Base-by-base conservation (phyloP, 2,888 invertebrate genomes). In the Camptogramma bilineatum region DNA sequence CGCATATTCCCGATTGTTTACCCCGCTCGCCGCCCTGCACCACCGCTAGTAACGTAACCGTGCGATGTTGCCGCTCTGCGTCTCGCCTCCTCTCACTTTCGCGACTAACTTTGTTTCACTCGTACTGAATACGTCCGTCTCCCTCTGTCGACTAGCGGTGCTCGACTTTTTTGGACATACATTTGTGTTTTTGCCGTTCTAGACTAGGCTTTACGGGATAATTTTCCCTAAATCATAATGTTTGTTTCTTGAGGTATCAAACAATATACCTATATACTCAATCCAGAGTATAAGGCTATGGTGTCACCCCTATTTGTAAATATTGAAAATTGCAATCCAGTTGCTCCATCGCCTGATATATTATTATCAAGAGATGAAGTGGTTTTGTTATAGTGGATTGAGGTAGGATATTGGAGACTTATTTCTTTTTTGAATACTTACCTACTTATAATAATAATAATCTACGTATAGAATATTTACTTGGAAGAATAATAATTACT, bases 51-150 rank as follows among this genome's bases (percentile, higher is more conserved):
- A 87, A 88, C 90, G 90, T 91, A 91, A 87, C 82, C 73, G 84
- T 75, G 85, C 87, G 84, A 75, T 78, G 93, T 90, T 92, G 92
- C 93, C 93, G 85, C 82, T 80, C 82, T 80, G 87, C 79, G 74
- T 76, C 63, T 91, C 81, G 88, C 86, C 84, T 90, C 91, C 90
- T 91, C 93, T 93, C 93, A 92, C 93, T 92, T 92, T 92, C 93
- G 89, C 91, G 89, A 84, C 77, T 77, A 68, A 66, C 70, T 64
- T 78, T 72, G 73, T 85, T 87, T 73, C 82, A 64, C 74, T 72
- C 82, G 64, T 67, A 51, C 74, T 58, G 54, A 58, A 70, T 82
- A 78, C 66, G 42, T 59, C 75, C 76, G 79, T 90, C 90, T 73
- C 81, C 70, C 80, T 90, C 85, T 70, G 80, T 83, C 82, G 78